phyloP scores from a whole-genome alignment of 1,140 invertebrate genomes.

The Meloidogyne exigua region DNA sequence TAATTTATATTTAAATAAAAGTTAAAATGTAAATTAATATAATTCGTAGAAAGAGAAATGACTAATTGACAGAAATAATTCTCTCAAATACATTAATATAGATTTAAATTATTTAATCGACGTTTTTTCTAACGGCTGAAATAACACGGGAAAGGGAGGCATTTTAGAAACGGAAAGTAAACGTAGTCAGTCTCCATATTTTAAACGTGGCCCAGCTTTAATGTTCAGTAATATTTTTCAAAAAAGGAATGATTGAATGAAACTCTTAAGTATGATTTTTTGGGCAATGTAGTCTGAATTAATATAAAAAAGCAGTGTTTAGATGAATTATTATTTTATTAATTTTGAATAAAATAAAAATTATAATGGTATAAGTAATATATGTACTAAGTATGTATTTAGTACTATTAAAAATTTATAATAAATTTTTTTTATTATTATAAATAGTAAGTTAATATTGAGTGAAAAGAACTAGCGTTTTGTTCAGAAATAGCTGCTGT shows the following conservation, averaged over 20 bases:
- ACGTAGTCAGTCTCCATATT: neutral
- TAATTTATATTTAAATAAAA: too few species aligned
- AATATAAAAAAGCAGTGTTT: neutral
- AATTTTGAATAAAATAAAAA: neutral
- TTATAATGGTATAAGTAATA: neutral
- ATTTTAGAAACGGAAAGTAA: neutral
- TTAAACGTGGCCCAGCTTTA: neutral
- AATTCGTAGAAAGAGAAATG: too few species aligned
- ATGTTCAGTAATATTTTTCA: neutral
- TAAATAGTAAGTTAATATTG: neutral
- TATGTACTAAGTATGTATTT: too few species aligned
- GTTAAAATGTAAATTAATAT: too few species aligned
- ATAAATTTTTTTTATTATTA: neutral
- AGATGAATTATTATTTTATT: neutral
- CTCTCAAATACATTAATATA: too few species aligned
- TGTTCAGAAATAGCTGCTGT: neutral
- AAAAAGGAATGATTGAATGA: neutral
- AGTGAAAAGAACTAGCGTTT: neutral
- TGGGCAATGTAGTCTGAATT: neutral
- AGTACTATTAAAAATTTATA: neutral
- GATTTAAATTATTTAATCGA: neutral
- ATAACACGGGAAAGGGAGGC: neutral
- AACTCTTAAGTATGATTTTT: neutral
- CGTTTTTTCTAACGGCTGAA: neutral
- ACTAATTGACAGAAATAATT: too few species aligned